Evolutionary conservation across 2,113 vertebrate species (phyloP).

Genomic region (Spea multiplicata): DNA sequence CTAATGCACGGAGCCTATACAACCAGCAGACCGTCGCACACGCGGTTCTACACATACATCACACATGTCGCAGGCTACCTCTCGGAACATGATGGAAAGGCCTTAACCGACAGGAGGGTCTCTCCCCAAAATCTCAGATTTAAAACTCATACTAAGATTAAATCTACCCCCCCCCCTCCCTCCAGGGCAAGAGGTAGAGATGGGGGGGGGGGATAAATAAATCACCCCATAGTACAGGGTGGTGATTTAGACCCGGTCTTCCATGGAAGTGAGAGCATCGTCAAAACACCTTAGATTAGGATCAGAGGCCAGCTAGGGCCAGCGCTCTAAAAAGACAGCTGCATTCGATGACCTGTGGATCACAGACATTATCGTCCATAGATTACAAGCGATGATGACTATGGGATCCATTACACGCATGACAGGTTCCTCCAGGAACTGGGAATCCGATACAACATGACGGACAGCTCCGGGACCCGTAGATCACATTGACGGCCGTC

Average conservation of each 20-base stretch:
- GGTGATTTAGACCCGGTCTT: background rate
- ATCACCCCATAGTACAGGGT: background rate
- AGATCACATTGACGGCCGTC: fast-evolving
- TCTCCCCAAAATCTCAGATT: background rate
- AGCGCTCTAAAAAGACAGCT: constrained; percentile 5
- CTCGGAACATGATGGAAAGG: background rate
- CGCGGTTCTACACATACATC: background rate
- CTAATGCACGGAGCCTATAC: no score
- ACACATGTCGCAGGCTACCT: constrained; percentile 1
- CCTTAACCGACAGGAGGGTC: background rate
- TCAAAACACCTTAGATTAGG: background rate
- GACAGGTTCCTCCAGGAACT: background rate
- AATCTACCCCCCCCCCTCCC: no score
- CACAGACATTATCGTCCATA: background rate
- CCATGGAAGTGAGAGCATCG: background rate
- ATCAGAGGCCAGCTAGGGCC: background rate
- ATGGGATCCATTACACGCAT: background rate
- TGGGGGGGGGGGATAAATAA: background rate
- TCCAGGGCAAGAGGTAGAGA: background rate
- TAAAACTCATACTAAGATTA: background rate
- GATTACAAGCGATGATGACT: no score
- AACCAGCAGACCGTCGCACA: no score
- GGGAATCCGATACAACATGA: background rate
- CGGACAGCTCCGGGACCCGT: background rate
- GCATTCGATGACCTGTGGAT: constrained; percentile 1